phyloP scores from a whole-genome alignment of 1,140 invertebrate species.

The Lucilia cuprina region DNA sequence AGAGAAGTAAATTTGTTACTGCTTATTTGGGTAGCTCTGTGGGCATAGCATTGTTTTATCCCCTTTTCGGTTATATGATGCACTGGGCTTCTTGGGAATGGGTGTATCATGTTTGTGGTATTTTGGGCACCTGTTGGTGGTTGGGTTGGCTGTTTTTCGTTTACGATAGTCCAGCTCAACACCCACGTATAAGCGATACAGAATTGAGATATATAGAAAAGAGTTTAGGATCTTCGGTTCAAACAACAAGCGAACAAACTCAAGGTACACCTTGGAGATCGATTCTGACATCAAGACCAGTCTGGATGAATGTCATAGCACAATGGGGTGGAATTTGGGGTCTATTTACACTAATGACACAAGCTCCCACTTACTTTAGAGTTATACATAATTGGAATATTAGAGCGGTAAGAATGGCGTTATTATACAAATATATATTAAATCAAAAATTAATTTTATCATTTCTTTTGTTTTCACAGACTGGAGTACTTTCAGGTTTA shows the following conservation, averaged over 20 bases:
- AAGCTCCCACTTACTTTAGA: constrained; percentile 85
- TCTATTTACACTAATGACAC: constrained; percentile 83
- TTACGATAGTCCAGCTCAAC: constrained; percentile 73
- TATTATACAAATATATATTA: not conserved
- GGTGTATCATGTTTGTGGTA: constrained; percentile 77
- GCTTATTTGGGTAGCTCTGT: constrained; percentile 74
- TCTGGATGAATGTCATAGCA: constrained; percentile 79
- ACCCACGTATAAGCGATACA: constrained; percentile 75
- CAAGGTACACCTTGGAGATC: constrained; percentile 73
- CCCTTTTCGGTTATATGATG: constrained; percentile 73
- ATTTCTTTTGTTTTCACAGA: constrained; percentile 60
- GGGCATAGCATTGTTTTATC: constrained; percentile 74
- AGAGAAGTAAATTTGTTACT: constrained; percentile 77
- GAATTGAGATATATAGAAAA: constrained; percentile 73
- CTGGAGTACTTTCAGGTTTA: constrained; percentile 71
- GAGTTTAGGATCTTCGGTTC: constrained; percentile 65
- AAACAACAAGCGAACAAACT: constrained; percentile 50
- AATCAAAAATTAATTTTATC: not conserved
- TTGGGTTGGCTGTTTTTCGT: constrained; percentile 70
- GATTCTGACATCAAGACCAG: constrained; percentile 75
- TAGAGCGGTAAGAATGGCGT: constrained; percentile 68
- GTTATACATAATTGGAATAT: constrained; percentile 84
- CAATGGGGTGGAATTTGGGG: constrained; percentile 88
- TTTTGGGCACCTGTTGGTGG: constrained; percentile 73
- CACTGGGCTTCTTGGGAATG: constrained; percentile 74